Percentiles rank a stretch among this genome's conserved stretches.
phyloP scores from a whole-genome alignment of 1,140 invertebrate species.

The Agraylea sexmaculata region DNA sequence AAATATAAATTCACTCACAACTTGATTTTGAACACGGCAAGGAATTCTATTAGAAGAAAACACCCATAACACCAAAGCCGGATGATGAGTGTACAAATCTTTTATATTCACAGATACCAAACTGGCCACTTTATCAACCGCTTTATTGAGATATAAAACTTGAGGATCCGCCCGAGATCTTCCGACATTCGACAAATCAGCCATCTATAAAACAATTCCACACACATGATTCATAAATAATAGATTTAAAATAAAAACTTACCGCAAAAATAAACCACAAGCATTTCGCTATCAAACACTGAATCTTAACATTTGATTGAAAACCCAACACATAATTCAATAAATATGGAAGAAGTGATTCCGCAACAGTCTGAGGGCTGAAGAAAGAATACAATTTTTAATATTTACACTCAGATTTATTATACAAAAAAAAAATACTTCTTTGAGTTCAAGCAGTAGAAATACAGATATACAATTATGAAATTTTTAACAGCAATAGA shows the following conservation, averaged over 20 bases:
- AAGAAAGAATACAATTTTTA: conserved; percentile 1
- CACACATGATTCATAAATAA: too few species aligned
- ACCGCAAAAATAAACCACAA: conserved; percentile 20
- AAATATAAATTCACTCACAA: conserved; percentile 7
- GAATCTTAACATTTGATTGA: conserved; percentile 5
- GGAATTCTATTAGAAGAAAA: conserved; percentile 18
- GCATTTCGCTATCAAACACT: conserved; percentile 15
- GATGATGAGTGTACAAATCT: conserved; percentile 19
- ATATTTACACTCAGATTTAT: not conserved
- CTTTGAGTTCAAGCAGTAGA: conserved; percentile 13
- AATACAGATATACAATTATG: conserved; percentile 17
- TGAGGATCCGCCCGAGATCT: not conserved
- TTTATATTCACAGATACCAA: conserved; percentile 10
- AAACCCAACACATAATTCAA: conserved; percentile 16
- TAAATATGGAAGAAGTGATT: conserved; percentile 11
- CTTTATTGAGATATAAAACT: conserved; percentile 12
- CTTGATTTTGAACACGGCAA: conserved; percentile 5
- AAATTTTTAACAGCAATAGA: conserved; percentile 11
- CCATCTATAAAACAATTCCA: conserved; percentile 2
- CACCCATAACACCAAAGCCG: conserved; percentile 12
- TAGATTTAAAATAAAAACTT: not conserved
- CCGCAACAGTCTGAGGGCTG: conserved; percentile 3
- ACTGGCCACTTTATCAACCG: conserved; percentile 11
- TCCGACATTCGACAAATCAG: conserved; percentile 3
- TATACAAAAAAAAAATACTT: conserved; percentile 9